Evolutionary conservation across 2,888 invertebrate species (phyloP).

Genomic region (Urechis unicinctus): DNA sequence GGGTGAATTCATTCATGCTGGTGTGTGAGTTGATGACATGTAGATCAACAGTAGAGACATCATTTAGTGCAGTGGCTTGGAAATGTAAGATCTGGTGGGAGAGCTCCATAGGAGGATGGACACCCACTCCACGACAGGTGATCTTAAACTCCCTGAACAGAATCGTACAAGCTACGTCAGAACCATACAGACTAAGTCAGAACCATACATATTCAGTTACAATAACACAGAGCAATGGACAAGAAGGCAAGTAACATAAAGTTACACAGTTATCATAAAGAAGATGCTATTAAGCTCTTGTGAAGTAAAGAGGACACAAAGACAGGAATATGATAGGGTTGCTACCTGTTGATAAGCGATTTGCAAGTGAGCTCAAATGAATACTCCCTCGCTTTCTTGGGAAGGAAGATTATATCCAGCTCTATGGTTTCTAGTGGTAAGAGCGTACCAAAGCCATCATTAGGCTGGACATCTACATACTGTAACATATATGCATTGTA

Average conservation of each 20-base stretch:
- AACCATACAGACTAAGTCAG: not conserved
- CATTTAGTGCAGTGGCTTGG: constrained; percentile 47
- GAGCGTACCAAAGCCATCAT: constrained; percentile 50
- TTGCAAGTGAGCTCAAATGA: constrained; percentile 47
- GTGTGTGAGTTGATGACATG: constrained; percentile 46
- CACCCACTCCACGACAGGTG: constrained; percentile 44
- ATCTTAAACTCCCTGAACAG: constrained; percentile 43
- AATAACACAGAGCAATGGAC: too few relatives aligned
- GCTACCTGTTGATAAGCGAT: constrained; percentile 47
- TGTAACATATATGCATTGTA: too few relatives aligned
- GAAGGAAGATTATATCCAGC: constrained; percentile 49
- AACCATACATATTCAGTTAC: too few relatives aligned
- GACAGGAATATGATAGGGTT: not conserved
- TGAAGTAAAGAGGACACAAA: too few relatives aligned
- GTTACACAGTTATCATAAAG: too few relatives aligned
- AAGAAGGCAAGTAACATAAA: too few relatives aligned
- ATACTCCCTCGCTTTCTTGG: constrained; percentile 43
- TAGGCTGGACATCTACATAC: constrained; percentile 50
- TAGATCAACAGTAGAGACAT: constrained; percentile 35
- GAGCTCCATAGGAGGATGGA: constrained; percentile 46
- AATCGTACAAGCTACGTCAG: not conserved
- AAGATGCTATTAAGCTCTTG: too few relatives aligned
- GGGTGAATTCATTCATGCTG: constrained; percentile 46
- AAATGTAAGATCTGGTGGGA: constrained; percentile 47
- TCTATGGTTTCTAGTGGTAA: constrained; percentile 46